Percentiles rank a stretch among this genome's conserved stretches.
Evolutionary conservation across 2,797 vertebrate species (phyloP).

Genomic region (Furcifer pardalis): DNA sequence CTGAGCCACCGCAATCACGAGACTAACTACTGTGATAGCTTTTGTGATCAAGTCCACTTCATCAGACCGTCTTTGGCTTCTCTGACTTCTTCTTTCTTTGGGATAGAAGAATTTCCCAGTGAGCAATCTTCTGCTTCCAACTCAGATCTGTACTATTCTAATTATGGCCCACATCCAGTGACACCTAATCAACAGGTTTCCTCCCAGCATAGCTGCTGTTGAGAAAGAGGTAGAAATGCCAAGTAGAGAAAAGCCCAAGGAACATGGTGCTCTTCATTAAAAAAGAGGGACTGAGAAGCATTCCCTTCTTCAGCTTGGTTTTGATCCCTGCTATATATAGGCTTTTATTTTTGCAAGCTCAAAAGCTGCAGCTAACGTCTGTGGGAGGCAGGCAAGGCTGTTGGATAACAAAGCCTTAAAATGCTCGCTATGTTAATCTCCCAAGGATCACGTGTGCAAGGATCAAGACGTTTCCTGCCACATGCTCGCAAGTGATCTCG

Average conservation of each 20-base stretch:
- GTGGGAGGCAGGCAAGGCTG: not conserved
- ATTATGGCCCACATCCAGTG: not conserved
- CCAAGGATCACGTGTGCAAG: not conserved
- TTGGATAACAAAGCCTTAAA: slow-evolving; percentile 11
- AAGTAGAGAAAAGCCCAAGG: not conserved
- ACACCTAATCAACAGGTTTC: not conserved
- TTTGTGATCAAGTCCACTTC: no score
- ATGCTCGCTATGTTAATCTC: slow-evolving; percentile 9
- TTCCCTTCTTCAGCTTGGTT: not conserved
- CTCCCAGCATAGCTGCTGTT: not conserved
- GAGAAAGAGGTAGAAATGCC: not conserved
- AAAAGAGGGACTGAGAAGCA: not conserved
- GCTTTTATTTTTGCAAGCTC: slow-evolving; percentile 2
- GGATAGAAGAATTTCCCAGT: not conserved
- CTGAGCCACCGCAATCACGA: no score
- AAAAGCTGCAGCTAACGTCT: not conserved
- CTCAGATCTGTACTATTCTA: not conserved
- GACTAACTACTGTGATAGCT: no score
- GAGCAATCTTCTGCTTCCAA: not conserved
- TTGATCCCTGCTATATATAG: slow-evolving; percentile 28
- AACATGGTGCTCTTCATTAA: not conserved
- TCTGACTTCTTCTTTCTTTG: no score
- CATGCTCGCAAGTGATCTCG: not conserved
- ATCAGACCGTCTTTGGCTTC: no score
- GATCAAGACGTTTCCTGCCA: not conserved